These are phyloP conservation scores for Mylabris phalerata DNA, from an alignment of 1,140 invertebrate genomes.

Conservation along the genomic window DNA sequence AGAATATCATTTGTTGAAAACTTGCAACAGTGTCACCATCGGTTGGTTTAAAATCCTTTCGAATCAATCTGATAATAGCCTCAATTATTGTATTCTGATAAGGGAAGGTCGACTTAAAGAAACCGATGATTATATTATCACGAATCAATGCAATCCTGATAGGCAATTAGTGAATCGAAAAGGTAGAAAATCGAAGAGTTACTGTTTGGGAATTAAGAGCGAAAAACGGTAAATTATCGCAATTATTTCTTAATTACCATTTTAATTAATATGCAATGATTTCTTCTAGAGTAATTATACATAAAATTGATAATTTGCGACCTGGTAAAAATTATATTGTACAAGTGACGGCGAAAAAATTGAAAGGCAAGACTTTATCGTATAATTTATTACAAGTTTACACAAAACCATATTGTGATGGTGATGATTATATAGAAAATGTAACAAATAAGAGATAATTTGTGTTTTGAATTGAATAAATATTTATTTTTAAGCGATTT, in stretches of 20 bases:
- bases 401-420: constrained; percentile 30
- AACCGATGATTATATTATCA: constrained; percentile 22
- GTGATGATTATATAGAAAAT: no score
- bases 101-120: constrained; percentile 33
- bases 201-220: constrained; percentile 37
- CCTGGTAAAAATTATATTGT: constrained; percentile 41
- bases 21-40: constrained; percentile 43
- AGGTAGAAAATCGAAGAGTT: constrained; percentile 20
- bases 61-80: constrained; percentile 23
- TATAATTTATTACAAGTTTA: constrained; percentile 44
- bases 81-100: constrained; percentile 39
- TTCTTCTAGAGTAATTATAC: constrained; percentile 40
- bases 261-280: neutral
- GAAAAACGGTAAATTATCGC: constrained; percentile 27
- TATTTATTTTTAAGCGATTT: no score
- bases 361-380: constrained; percentile 42
- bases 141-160: constrained; percentile 38
- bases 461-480: no score
- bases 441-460: no score
- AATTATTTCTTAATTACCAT: constrained; percentile 10
- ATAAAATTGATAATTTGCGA: constrained; percentile 41
- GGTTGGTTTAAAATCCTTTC: constrained; percentile 41
- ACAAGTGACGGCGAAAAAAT: constrained; percentile 44
- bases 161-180: no score
- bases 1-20: constrained; percentile 36